Evolutionary conservation across 2,113 vertebrate genomes (phyloP).

Genomic region (Herpetotheres cachinnans): DNA sequence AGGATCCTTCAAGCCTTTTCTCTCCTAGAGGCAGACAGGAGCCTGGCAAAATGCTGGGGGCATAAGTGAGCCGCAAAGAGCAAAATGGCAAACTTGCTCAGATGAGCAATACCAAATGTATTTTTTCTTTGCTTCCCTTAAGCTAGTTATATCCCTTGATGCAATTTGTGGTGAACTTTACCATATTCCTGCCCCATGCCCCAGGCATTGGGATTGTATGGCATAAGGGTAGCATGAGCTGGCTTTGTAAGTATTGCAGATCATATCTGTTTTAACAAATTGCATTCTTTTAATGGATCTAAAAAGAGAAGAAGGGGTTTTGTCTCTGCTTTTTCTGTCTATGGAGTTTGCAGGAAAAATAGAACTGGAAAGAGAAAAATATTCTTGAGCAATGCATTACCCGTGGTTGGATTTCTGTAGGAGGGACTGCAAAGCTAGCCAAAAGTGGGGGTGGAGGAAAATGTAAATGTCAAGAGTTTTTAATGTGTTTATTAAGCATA

Average conservation of each 20-base stretch:
- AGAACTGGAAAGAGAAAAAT: not conserved
- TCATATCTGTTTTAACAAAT: not conserved
- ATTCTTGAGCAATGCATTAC: not conserved
- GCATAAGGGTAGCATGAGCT: not conserved
- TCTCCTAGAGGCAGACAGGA: not conserved
- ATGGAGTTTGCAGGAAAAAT: slow-evolving; percentile 2
- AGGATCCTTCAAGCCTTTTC: not conserved
- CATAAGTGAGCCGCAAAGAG: not conserved
- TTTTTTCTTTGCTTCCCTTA: not conserved
- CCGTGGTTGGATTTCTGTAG: not conserved
- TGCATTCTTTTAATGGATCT: not conserved
- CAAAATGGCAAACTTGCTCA: not conserved
- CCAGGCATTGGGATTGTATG: not conserved
- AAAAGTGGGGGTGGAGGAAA: not conserved
- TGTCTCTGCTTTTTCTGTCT: not conserved
- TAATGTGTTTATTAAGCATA: not conserved
- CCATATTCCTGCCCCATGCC: not conserved
- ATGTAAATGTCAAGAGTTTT: not conserved
- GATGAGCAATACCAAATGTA: not conserved
- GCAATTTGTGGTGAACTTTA: not conserved
- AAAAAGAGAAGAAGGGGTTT: not conserved
- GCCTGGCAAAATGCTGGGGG: not conserved
- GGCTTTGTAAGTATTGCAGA: not conserved
- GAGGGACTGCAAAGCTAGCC: not conserved
- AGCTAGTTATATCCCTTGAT: not conserved